A percentile compares a stretch with the other conserved stretches of the same genome.
Evolutionary conservation across 1,140 invertebrate species (phyloP).

Genomic region (Ericerus pela): DNA sequence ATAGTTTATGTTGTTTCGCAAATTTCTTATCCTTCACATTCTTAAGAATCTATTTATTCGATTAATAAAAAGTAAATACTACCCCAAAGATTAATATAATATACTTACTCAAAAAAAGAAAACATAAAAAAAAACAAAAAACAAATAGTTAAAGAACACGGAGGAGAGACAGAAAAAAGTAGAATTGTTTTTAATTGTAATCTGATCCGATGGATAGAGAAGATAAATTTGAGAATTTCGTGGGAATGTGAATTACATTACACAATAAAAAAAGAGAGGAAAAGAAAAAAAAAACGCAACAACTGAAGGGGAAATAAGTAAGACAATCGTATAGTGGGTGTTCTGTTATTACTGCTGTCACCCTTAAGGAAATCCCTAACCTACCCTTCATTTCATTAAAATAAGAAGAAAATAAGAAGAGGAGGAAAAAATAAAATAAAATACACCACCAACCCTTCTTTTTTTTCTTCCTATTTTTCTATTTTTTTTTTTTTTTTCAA

Average conservation of each 20-base stretch:
- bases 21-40: too few species aligned
- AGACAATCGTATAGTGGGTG: conserved; percentile 11
- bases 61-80: too few species aligned
- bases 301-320: conserved; percentile 6
- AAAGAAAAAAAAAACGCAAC: conserved; percentile 8
- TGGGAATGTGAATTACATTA: conserved; percentile 11
- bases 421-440: too few species aligned
- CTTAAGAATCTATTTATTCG: too few species aligned
- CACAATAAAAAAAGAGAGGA: too few species aligned
- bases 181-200: conserved; percentile 11
- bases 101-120: not conserved
- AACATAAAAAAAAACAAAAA: not conserved
- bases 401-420: not conserved
- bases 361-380: conserved; percentile 7
- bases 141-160: not conserved
- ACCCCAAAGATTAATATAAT: too few species aligned
- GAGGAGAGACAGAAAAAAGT: not conserved
- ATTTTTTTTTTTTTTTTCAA: too few species aligned
- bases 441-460: conserved; percentile 10
- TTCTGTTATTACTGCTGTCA: conserved; percentile 11
- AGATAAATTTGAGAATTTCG: conserved; percentile 12
- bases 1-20: too few species aligned
- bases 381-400: conserved; percentile 10
- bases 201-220: conserved; percentile 3
- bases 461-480: too few species aligned